Base-by-base conservation (phyloP, 92 coral and sea anemone genomes). In the Anthopleura xanthogrammica region DNA sequence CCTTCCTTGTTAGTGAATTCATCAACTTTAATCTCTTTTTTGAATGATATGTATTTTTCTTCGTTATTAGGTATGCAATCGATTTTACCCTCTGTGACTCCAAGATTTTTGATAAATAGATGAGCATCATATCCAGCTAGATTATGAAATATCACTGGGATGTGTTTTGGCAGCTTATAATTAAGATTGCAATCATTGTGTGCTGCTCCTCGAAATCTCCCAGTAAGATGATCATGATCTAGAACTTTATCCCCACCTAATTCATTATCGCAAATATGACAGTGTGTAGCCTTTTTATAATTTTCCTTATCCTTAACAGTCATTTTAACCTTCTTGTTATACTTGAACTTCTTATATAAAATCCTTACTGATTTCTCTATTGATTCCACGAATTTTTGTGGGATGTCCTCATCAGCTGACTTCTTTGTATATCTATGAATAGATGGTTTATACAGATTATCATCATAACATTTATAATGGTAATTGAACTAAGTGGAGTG, bases 141-240 rank as follows among this genome's bases (percentile, higher is more conserved):
- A 60, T 89, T 89, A 76, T 89, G 89, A 20, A 85, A 85, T 2
- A 85, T 46, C 5, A 89, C 89, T 8, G 92, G 92, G 23, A 64
- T 65, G n/a, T 85, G 76, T 7, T 75, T 74, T 24, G 89, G 83
- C 3, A 58, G 4, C 24, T 77, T 85, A 11, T 7, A 41, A 19
- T 65, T 50, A 4, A 85, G 52, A 36, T 81, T 89, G 54, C 92
- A 89, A 0, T 3, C 36, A 5, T 88, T 75, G 22, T 88, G 91
- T 5, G 91, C 85, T 8, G 91, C 88, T 0, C 85, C 88, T 43
- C 82, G 17, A 70, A 14, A 87, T 17, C 29, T 76, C 2, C 83
- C 87, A 1, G 86, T 82, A 19, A 43, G 50, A 43, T 43, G 50
- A 7, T 43, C 50, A 43, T 43, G 50, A 43, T 43, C 50, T 43